phyloP scores from a whole-genome alignment of 1,140 invertebrate species.

The Pachyrhynchus sulphureomaculatus region DNA sequence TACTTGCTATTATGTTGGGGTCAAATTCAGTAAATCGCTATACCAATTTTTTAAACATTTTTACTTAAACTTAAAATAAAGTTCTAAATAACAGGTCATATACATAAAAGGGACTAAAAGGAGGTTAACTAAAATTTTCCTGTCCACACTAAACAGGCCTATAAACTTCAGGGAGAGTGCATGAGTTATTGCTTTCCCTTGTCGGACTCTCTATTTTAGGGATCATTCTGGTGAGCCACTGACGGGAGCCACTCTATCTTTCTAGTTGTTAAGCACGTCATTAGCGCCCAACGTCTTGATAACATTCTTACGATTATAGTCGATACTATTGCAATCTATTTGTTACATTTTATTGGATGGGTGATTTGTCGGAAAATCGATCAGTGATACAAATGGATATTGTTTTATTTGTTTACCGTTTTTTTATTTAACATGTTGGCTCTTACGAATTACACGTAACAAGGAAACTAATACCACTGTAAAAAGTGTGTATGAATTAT shows the following conservation, averaged over 20 bases:
- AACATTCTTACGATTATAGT: conserved; percentile 25
- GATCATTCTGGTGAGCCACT: conserved; percentile 59
- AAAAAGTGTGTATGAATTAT: no score
- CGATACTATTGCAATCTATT: conserved; percentile 37
- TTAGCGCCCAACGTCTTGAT: conserved; percentile 48
- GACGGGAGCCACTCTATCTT: conserved; percentile 60
- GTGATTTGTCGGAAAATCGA: conserved; percentile 15
- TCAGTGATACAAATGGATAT: not conserved
- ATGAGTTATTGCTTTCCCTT: conserved; percentile 50
- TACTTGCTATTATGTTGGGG: no score
- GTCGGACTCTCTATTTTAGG: conserved; percentile 60
- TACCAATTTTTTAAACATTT: no score
- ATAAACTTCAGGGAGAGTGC: conserved; percentile 24
- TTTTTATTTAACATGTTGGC: no score
- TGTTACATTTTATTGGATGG: conserved; percentile 38
- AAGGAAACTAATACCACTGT: no score
- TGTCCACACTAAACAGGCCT: conserved; percentile 16
- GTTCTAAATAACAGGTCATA: no score
- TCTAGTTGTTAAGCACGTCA: conserved; percentile 43
- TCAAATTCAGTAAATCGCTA: no score
- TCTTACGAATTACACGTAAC: no score
- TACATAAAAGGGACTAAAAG: no score
- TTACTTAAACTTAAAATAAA: no score
- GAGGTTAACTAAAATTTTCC: conserved; percentile 27
- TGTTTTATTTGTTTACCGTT: no score